These are phyloP conservation scores for Panthera leo DNA, from an alignment of 2,113 vertebrate species.

Conservation along the genomic window DNA sequence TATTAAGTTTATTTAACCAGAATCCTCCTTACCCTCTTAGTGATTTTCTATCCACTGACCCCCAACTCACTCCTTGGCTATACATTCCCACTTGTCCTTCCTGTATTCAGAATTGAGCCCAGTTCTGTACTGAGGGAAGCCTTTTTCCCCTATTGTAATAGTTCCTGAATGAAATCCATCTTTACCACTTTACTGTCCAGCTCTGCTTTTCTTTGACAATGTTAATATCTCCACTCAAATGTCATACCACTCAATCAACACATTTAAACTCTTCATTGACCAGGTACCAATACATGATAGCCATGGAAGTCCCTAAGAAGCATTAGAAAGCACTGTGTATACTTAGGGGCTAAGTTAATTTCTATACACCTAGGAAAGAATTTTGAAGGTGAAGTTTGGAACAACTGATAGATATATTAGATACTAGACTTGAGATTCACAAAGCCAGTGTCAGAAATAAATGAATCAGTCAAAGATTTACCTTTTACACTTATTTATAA, in stretches of 20 bases:
- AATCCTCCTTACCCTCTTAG: background rate
- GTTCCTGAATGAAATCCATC: background rate
- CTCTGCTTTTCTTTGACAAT: background rate
- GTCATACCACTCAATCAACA: background rate
- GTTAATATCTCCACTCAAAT: background rate
- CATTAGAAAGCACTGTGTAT: background rate
- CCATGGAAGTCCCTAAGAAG: background rate
- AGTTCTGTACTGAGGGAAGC: background rate
- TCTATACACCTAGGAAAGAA: background rate
- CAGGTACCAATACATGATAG: background rate
- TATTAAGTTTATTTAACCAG: background rate
- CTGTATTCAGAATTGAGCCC: background rate
- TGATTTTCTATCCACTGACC: background rate
- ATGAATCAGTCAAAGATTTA: background rate
- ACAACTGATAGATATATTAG: background rate
- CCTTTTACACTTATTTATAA: conserved; percentile 22
- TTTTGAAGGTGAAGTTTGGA: background rate
- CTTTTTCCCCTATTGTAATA: background rate
- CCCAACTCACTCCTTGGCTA: background rate
- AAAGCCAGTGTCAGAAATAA: background rate
- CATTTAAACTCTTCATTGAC: background rate
- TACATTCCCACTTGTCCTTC: background rate
- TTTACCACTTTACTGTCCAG: background rate
- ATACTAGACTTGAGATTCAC: background rate
- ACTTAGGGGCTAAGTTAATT: background rate